Conservation (phyloP, 2,797 vertebrate genomes). For the Phataginus tetradactyla region DNA sequence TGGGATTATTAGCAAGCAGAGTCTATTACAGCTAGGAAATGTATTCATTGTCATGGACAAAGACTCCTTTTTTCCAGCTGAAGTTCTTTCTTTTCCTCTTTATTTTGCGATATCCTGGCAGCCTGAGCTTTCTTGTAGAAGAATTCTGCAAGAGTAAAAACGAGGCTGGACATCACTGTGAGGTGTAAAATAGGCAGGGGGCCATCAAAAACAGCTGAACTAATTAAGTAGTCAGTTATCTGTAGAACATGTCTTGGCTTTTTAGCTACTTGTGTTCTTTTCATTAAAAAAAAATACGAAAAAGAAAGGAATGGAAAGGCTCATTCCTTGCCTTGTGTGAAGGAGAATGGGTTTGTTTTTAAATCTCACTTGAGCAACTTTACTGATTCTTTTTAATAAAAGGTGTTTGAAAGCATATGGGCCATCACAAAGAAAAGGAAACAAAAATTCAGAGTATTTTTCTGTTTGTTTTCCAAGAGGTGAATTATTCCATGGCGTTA, state of each 20-base stretch:
- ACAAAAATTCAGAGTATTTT: neutral
- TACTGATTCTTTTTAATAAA: conserved; percentile 1
- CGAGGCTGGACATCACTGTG: conserved; percentile 20
- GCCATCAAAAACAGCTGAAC: neutral
- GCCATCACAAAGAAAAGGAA: conserved; percentile 13
- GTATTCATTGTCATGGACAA: conserved; percentile 61
- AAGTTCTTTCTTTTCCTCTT: conserved; percentile 67
- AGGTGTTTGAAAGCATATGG: conserved; percentile 1
- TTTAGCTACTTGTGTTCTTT: conserved; percentile 1
- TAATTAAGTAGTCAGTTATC: neutral
- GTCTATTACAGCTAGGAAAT: neutral
- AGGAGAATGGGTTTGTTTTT: neutral
- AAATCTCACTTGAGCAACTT: neutral
- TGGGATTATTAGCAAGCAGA: neutral
- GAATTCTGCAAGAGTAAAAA: conserved; percentile 5
- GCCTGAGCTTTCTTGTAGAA: conserved; percentile 61
- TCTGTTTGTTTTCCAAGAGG: neutral
- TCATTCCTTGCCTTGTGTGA: neutral
- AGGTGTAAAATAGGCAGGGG: conserved; percentile 31
- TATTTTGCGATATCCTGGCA: neutral
- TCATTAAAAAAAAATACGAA: neutral
- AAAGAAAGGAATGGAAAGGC: neutral
- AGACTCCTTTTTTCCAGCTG: conserved; percentile 58
- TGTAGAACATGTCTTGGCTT: neutral
- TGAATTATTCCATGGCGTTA: neutral